These are phyloP conservation scores for Parus major DNA, from an alignment of 2,113 vertebrate species.

Conservation along the genomic window DNA sequence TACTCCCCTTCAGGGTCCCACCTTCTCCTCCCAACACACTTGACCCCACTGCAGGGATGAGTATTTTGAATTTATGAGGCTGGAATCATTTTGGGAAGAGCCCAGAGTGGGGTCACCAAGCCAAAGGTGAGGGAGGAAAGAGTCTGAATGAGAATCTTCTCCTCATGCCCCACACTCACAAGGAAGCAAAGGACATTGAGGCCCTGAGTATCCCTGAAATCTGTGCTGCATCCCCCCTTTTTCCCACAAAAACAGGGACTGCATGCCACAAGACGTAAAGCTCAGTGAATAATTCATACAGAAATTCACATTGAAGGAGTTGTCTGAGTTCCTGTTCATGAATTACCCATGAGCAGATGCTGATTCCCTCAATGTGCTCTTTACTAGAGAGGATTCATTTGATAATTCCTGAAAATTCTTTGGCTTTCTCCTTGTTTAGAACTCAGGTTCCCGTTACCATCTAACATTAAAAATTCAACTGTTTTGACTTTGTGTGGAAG, in stretches of 20 bases:
- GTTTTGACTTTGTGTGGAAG: background rate
- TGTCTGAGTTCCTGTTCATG: background rate
- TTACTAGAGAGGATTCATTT: background rate
- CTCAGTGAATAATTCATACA: background rate
- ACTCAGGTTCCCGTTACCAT: background rate
- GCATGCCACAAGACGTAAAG: background rate
- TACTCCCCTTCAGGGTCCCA: background rate
- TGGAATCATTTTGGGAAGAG: background rate
- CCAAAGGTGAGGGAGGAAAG: background rate
- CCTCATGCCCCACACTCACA: background rate
- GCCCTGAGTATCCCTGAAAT: background rate
- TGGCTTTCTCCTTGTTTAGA: background rate
- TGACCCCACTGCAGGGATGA: background rate
- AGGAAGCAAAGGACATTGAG: background rate
- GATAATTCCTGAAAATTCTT: background rate
- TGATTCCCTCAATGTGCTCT: background rate
- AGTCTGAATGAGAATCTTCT: background rate
- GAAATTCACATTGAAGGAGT: background rate
- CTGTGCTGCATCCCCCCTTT: background rate
- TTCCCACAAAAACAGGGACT: background rate
- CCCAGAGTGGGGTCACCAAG: background rate
- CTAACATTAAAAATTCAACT: background rate
- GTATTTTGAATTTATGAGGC: background rate
- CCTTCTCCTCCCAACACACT: background rate
- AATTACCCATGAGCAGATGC: constrained; percentile 31